A percentile compares a stretch with the other conserved stretches of the same genome.
Conservation (phyloP, 1,140 invertebrate genomes). For the Drosophila albomicans region DNA sequence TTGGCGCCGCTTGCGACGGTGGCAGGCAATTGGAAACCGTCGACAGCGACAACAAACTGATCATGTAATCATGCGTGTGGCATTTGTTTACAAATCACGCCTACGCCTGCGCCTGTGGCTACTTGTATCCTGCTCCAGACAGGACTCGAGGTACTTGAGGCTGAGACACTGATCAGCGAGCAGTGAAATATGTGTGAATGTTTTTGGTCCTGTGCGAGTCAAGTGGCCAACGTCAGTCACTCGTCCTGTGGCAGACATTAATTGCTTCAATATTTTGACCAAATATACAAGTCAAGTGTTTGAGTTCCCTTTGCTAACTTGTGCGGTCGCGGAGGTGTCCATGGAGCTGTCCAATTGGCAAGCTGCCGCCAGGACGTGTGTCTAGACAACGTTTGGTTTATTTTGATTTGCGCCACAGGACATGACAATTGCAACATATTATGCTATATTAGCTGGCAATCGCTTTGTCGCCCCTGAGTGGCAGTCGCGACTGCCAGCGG, state of each 20-base stretch:
- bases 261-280: constrained; percentile 58
- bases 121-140: constrained; percentile 54
- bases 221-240: constrained; percentile 31
- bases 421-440: constrained; percentile 57
- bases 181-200: constrained; percentile 74
- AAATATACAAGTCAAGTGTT: constrained; percentile 32
- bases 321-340: constrained; percentile 43
- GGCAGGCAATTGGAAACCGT: constrained; percentile 59
- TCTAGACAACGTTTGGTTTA: constrained; percentile 63
- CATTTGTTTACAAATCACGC: constrained; percentile 75
- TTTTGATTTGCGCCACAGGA: constrained; percentile 69
- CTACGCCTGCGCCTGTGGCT: constrained; percentile 29
- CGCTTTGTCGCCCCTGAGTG: constrained; percentile 52
- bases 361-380: constrained; percentile 40
- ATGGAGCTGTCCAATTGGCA: constrained; percentile 48
- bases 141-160: constrained; percentile 55
- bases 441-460: constrained; percentile 30
- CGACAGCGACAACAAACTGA: constrained; percentile 33
- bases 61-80: constrained; percentile 72
- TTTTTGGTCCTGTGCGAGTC: constrained; percentile 22
- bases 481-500: constrained; percentile 10
- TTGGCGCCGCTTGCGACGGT: constrained; percentile 22
- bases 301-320: neutral
- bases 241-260: constrained; percentile 40
- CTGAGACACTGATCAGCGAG: constrained; percentile 30